phyloP scores from a whole-genome alignment of 2,888 invertebrate species.

The Eurois occulta region DNA sequence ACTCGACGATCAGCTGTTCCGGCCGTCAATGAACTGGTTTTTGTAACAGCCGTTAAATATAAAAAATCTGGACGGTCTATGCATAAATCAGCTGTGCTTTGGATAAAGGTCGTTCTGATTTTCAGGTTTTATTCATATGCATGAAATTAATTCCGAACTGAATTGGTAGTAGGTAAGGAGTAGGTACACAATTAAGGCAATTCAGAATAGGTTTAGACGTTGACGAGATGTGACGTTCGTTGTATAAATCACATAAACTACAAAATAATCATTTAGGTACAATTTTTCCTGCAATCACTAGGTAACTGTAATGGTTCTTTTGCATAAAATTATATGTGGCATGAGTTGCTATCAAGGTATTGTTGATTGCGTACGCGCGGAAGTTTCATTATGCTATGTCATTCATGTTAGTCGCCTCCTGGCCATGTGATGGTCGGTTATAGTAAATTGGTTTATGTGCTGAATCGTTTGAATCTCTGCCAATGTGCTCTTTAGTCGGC shows the following conservation, averaged over 20 bases:
- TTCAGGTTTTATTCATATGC: not conserved
- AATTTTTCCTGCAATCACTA: constrained; percentile 48
- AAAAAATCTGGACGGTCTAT: constrained; percentile 17
- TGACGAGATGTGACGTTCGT: not conserved
- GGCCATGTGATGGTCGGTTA: constrained; percentile 57
- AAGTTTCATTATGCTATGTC: constrained; percentile 79
- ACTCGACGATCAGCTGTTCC: constrained; percentile 70
- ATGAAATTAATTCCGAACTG: not conserved
- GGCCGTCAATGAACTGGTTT: constrained; percentile 57
- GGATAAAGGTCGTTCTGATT: not conserved
- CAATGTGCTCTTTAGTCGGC: constrained; percentile 58
- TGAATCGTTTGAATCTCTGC: constrained; percentile 66
- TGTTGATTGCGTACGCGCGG: constrained; percentile 75
- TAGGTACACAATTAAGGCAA: not conserved
- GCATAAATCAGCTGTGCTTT: constrained; percentile 32
- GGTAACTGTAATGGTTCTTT: constrained; percentile 57
- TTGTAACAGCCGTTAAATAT: constrained; percentile 60
- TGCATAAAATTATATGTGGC: constrained; percentile 71
- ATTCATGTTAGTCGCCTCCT: constrained; percentile 70
- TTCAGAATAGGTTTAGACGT: constrained; percentile 1
- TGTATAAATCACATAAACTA: constrained; percentile 4
- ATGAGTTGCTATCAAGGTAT: constrained; percentile 73
- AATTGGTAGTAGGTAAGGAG: not conserved
- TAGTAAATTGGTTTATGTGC: constrained; percentile 64
- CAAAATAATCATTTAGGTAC: constrained; percentile 18